Base-by-base conservation (phyloP, 1,140 invertebrate species). In the Bombus superbus region DNA sequence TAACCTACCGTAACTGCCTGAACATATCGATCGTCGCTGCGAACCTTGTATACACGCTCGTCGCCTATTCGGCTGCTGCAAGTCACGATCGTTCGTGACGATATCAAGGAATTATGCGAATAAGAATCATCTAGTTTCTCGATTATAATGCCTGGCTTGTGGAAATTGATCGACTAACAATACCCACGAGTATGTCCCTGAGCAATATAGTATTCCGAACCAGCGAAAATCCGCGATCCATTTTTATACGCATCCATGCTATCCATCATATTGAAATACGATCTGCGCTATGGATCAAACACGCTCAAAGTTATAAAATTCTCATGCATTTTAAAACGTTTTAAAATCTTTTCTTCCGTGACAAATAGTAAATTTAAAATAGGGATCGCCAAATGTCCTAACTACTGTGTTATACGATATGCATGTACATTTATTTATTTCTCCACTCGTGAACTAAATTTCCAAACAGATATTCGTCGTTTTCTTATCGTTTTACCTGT, bases 1-100 rank as follows among this genome's bases (percentile, higher is more conserved):
- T 83, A 83, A 78, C 75, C 82, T 78, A 59, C 82, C 82, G 28
- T 47, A 83, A 83, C 64, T 25, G 40, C 22, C 42, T 57, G 47
- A 66, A 78, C 66, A 75, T 75, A 82, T 83, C 75, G 82, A 83
- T 78, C 82, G 62, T 28, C 75, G 18, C 74, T 32, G 44, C 81
- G 18, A 69, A 68, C 72, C 35, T 32, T 22, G 35, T 75, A 44
- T 66, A 81, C 69, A n/a, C 11, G 59, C 28, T 62, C 28, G 28
- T 11, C 59, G 59, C 10, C 25, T 59, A 28, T 59, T 59, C 57
- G 22, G 28, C 47, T 53, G 47, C 47, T 53, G 47, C 47, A 53
- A 53, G 40, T 38, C 69, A 42, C 57, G 53, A 82, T 81, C 74
- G 40, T 82, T 74, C 57, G 32, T 69, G 18, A 3, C 74, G 59